Evolutionary conservation across 2,113 vertebrate species (phyloP).

Genomic region (Haliaeetus leucogaster): DNA sequence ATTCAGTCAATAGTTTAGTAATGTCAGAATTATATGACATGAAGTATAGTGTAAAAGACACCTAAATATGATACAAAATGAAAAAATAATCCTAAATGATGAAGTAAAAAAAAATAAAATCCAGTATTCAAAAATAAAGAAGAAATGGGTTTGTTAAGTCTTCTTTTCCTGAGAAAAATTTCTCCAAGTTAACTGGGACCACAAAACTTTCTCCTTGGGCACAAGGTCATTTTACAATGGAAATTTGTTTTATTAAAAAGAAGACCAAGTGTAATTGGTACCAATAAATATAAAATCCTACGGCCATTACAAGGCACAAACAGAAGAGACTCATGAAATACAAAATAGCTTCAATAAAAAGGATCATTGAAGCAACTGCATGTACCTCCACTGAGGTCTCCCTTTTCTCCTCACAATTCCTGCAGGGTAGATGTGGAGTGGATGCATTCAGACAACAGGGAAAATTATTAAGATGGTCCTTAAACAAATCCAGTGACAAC

Average conservation of each 20-base stretch:
- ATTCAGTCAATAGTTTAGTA: not conserved
- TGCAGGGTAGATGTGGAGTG: not conserved
- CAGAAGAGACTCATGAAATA: not conserved
- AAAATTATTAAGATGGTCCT: not conserved
- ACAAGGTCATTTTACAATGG: not conserved
- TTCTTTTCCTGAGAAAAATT: not conserved
- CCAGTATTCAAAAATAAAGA: not conserved
- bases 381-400: not conserved
- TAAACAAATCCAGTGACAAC: not conserved
- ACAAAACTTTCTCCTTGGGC: not conserved
- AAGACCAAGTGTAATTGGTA: not conserved
- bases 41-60: not conserved
- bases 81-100: not conserved
- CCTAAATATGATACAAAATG: not conserved
- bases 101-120: not conserved
- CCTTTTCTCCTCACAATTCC: not conserved
- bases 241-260: not conserved
- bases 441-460: not conserved
- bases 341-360: conserved; percentile 13
- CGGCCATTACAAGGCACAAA: not conserved
- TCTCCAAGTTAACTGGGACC: not conserved
- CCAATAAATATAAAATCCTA: conserved; percentile 12
- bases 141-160: not conserved
- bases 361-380: not conserved
- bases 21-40: not conserved